Evolutionary conservation across 2,113 vertebrate species (phyloP).

Genomic region (Rynchops niger): DNA sequence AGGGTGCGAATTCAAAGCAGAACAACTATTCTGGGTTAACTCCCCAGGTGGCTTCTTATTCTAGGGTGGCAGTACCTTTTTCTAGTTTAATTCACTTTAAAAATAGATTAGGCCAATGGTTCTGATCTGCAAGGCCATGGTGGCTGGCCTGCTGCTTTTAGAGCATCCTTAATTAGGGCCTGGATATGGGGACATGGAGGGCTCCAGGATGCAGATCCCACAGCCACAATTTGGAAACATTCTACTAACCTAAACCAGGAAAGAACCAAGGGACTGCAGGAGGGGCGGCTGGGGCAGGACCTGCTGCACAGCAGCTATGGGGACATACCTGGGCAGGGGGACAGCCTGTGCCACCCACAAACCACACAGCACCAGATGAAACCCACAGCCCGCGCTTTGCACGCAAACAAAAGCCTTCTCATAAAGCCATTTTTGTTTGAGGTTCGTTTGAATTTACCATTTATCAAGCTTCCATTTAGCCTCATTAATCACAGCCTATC

Average conservation of each 20-base stretch:
- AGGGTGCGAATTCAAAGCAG: slow-evolving; percentile 20
- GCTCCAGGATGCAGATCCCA: background rate
- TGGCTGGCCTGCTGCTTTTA: slow-evolving; percentile 7
- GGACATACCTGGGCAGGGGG: background rate
- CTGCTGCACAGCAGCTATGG: background rate
- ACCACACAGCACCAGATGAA: rapidly evolving
- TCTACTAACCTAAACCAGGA: background rate
- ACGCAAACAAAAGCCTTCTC: background rate
- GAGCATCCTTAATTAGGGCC: slow-evolving; percentile 30
- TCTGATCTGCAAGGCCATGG: slow-evolving; percentile 8
- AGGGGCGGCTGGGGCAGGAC: background rate
- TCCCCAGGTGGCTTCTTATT: slow-evolving; percentile 49
- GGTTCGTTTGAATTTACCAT: background rate
- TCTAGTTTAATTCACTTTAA: slow-evolving; percentile 40
- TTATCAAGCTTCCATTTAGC: slow-evolving; percentile 62
- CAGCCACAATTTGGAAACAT: background rate
- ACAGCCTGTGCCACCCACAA: background rate
- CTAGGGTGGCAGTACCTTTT: slow-evolving; percentile 25
- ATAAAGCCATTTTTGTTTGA: slow-evolving; percentile 47
- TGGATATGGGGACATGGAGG: background rate
- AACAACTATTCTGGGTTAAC: slow-evolving; percentile 61
- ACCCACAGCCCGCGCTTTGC: background rate
- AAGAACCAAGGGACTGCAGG: rapidly evolving
- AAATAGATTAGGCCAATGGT: slow-evolving; percentile 58
- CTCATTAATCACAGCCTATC: slow-evolving; percentile 71